Percentiles rank a stretch among this genome's conserved stretches.
phyloP scores from a whole-genome alignment of 1,140 invertebrate genomes.

The Branchinecta lynchi region DNA sequence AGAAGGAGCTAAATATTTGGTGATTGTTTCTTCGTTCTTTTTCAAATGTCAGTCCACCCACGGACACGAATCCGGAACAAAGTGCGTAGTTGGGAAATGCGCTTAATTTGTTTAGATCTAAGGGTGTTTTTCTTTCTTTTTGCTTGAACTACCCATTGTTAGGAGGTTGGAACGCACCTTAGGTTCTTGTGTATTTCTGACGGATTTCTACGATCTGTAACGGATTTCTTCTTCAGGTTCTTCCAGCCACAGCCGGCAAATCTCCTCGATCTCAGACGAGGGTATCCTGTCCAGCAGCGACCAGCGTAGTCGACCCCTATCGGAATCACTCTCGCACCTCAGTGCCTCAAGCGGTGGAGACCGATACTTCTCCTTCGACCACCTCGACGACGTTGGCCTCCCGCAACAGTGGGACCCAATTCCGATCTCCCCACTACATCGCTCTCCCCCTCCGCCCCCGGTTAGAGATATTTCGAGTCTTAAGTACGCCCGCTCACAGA shows the following conservation, averaged over 20 bases:
- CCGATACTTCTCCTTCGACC: neutral
- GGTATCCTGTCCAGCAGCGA: constrained; percentile 15
- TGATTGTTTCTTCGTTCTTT: too few species aligned
- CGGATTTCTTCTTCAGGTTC: too few species aligned
- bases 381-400: constrained; percentile 11
- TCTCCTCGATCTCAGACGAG: constrained; percentile 16
- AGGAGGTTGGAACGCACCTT: too few species aligned
- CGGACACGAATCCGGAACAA: too few species aligned
- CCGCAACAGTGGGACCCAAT: constrained; percentile 18
- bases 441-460: constrained; percentile 33
- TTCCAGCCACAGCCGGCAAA: constrained; percentile 16
- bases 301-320: constrained; percentile 13
- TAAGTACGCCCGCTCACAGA: constrained; percentile 39
- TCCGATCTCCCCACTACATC: constrained; percentile 20
- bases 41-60: too few species aligned
- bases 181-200: too few species aligned
- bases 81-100: too few species aligned
- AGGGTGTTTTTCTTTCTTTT: too few species aligned
- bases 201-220: too few species aligned
- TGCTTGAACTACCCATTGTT: too few species aligned
- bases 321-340: constrained; percentile 10
- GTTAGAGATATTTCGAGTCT: constrained; percentile 51
- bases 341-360: neutral
- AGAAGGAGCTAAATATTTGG: too few species aligned
- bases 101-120: too few species aligned